A percentile compares a stretch with the other conserved stretches of the same genome.
These are phyloP conservation scores for Sebastiscus tertius DNA, from an alignment of 2,797 vertebrate species.

Conservation along the genomic window DNA sequence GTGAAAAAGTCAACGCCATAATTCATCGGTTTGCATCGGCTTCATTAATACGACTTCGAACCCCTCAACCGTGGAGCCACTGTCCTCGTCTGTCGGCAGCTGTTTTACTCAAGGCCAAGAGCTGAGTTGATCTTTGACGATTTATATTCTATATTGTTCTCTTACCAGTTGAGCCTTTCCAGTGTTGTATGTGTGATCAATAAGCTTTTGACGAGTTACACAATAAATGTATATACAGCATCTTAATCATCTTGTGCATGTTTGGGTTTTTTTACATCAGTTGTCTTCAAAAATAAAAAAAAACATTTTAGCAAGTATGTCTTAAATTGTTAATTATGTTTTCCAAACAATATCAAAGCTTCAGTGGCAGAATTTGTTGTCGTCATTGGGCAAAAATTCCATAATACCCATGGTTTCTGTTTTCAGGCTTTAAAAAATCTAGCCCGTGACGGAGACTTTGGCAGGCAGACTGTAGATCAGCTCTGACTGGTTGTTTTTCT, in stretches of 20 bases:
- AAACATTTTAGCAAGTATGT: background rate
- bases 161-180: slow-evolving; percentile 54
- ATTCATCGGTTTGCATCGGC: background rate
- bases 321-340: background rate
- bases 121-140: slow-evolving; percentile 39
- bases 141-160: slow-evolving; percentile 49
- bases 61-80: slow-evolving; percentile 21
- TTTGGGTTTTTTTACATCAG: background rate
- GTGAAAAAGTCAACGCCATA: background rate
- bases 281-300: background rate
- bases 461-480: too few species aligned
- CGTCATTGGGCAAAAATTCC: too few species aligned
- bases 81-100: slow-evolving; percentile 35
- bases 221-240: slow-evolving; percentile 72
- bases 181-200: slow-evolving; percentile 65
- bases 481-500: too few species aligned
- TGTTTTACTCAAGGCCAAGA: slow-evolving; percentile 50
- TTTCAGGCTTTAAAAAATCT: too few species aligned
- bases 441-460: too few species aligned
- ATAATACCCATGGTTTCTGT: too few species aligned
- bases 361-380: too few species aligned
- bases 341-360: background rate
- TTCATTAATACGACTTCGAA: background rate
- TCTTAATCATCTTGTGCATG: slow-evolving; percentile 27
- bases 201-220: slow-evolving; percentile 66